These are phyloP conservation scores for Hydractinia symbiolongicarpus DNA, from an alignment of 30 jellyfish, hydroid and myxozoan genomes.

Conservation along the genomic window DNA sequence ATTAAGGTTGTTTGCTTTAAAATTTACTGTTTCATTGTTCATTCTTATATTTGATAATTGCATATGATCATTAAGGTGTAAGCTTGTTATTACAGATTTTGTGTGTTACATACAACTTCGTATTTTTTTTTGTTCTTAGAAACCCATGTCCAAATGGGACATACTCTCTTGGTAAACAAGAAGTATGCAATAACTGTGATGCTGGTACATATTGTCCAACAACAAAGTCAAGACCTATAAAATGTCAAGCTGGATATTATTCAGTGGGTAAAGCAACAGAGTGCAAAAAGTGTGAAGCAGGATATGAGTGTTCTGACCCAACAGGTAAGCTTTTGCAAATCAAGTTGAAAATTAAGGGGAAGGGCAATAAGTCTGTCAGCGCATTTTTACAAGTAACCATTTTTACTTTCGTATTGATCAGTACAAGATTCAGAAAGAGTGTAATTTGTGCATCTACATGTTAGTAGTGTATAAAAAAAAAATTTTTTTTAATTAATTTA, in stretches of 20 bases:
- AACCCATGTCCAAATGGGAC: conserved; percentile 71
- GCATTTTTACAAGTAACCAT: too few species aligned
- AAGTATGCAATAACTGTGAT: conserved; percentile 65
- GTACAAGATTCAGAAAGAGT: too few species aligned
- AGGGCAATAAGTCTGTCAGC: too few species aligned
- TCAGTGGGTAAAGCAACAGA: conserved; percentile 64
- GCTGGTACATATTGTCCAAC: conserved; percentile 74
- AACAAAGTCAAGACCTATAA: conserved; percentile 66
- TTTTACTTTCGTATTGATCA: too few species aligned
- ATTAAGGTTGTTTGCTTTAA: background rate
- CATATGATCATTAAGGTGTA: background rate
- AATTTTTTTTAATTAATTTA: too few species aligned
- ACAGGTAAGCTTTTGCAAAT: conserved; percentile 42
- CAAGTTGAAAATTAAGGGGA: too few species aligned
- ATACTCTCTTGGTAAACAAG: conserved; percentile 76
- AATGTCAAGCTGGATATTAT: conserved; percentile 70
- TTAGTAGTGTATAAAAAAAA: too few species aligned
- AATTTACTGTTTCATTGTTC: background rate
- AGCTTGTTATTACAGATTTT: background rate
- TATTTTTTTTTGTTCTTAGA: conserved; percentile 26
- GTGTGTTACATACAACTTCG: background rate
- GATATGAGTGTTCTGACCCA: conserved; percentile 83
- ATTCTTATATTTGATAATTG: background rate
- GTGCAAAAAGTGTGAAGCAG: conserved; percentile 84
- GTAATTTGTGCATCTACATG: too few species aligned